phyloP scores from a whole-genome alignment of 2,113 vertebrate species.

The Rhinoptilus africanus region DNA sequence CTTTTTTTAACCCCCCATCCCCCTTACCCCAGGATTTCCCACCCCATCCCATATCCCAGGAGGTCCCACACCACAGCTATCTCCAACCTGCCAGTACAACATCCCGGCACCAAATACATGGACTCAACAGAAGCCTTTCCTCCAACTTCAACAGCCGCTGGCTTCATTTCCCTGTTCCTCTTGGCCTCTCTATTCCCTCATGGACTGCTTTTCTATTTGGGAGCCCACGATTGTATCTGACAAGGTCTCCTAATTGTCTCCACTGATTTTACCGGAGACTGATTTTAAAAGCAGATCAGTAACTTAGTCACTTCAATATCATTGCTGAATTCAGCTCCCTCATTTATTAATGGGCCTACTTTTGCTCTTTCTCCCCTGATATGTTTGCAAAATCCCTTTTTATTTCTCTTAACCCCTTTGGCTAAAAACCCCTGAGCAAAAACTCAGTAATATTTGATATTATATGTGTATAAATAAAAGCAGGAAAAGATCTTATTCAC shows the following conservation, averaged over 20 bases:
- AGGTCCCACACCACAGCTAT: rapidly evolving
- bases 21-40: neutral
- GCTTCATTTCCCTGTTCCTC: neutral
- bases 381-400: slow-evolving; percentile 23
- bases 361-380: slow-evolving; percentile 28
- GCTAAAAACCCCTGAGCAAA: slow-evolving; percentile 61
- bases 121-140: neutral
- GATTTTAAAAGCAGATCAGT: slow-evolving; percentile 37
- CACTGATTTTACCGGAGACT: slow-evolving; percentile 28
- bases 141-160: neutral
- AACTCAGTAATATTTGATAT: slow-evolving; percentile 54
- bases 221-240: slow-evolving; percentile 7
- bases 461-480: slow-evolving; percentile 61
- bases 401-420: slow-evolving; percentile 36
- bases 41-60: neutral
- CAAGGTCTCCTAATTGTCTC: slow-evolving; percentile 35
- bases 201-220: slow-evolving; percentile 33
- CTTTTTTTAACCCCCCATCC: neutral
- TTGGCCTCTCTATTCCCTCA: neutral
- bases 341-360: slow-evolving; percentile 17
- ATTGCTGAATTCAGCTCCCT: slow-evolving; percentile 3
- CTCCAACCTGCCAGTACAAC: neutral
- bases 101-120: neutral
- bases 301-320: slow-evolving; percentile 16
- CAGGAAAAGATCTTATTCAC: slow-evolving; percentile 49